These are phyloP conservation scores for Passer montanus DNA, from an alignment of 2,113 vertebrate genomes.

Conservation along the genomic window DNA sequence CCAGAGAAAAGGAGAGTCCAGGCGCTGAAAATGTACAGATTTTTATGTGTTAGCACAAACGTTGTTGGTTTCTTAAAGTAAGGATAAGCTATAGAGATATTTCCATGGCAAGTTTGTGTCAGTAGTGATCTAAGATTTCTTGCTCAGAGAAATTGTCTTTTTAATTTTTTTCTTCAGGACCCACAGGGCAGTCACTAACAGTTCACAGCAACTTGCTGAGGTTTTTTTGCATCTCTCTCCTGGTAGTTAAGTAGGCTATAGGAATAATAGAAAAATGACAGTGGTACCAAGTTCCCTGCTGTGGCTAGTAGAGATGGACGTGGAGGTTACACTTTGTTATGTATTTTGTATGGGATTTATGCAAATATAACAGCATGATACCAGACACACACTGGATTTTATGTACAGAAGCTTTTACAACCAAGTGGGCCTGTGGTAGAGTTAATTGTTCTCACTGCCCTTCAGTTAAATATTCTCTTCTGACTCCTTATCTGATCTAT, in stretches of 20 bases:
- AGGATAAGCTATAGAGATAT: neutral
- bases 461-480: slow-evolving; percentile 1
- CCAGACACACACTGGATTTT: neutral
- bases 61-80: neutral
- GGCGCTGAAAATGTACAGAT: neutral
- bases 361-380: slow-evolving; percentile 18
- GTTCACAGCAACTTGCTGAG: neutral
- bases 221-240: neutral
- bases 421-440: neutral
- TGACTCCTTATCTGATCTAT: neutral
- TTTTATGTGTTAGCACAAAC: neutral
- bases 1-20: neutral
- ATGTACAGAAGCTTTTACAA: neutral
- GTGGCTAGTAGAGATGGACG: neutral
- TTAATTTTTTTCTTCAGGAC: neutral
- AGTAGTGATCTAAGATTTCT: neutral
- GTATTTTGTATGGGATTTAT: slow-evolving; percentile 19
- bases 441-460: neutral
- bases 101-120: neutral
- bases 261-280: slow-evolving; percentile 19
- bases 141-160: neutral
- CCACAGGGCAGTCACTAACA: neutral
- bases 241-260: neutral
- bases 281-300: neutral
- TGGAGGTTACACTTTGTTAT: neutral